Conservation (phyloP, 1,140 invertebrate species). For the Heliconius nattereri region DNA sequence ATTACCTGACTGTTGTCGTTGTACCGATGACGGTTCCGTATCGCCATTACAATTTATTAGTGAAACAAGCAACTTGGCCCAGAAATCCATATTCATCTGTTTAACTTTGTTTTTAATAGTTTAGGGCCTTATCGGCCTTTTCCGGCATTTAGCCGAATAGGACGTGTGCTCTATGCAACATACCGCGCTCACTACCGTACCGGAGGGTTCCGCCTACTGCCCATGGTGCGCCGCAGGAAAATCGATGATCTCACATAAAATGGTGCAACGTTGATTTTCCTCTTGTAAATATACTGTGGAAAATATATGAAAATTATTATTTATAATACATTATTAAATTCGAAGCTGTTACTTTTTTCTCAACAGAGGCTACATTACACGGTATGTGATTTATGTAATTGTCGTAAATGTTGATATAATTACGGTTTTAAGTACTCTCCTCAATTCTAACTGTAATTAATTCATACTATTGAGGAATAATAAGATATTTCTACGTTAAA, state of each 20-base stretch:
- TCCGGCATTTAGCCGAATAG: conserved; percentile 18
- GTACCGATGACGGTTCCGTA: conserved; percentile 1
- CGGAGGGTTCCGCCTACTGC: conserved; percentile 26
- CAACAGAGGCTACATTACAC: not conserved
- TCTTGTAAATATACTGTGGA: not conserved
- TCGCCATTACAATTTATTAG: conserved; percentile 32
- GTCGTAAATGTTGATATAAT: not conserved
- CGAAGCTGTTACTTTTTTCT: not conserved
- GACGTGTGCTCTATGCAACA: conserved; percentile 40
- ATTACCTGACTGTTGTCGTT: not conserved
- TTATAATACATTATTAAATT: not conserved
- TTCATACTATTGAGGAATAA: not conserved
- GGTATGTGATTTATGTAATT: not conserved
- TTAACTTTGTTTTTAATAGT: not conserved
- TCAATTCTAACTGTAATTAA: too few species aligned
- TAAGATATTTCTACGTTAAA: not conserved
- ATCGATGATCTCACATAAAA: conserved; percentile 46
- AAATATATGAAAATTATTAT: not conserved
- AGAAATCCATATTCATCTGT: conserved; percentile 29
- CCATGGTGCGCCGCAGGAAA: conserved; percentile 43
- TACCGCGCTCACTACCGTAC: conserved; percentile 35
- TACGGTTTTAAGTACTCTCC: not conserved
- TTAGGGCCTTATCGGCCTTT: not conserved
- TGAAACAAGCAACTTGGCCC: conserved; percentile 30
- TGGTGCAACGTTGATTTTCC: conserved; percentile 37